Conservation (phyloP, 2,888 invertebrate species). For the Subacronicta megacephala region DNA sequence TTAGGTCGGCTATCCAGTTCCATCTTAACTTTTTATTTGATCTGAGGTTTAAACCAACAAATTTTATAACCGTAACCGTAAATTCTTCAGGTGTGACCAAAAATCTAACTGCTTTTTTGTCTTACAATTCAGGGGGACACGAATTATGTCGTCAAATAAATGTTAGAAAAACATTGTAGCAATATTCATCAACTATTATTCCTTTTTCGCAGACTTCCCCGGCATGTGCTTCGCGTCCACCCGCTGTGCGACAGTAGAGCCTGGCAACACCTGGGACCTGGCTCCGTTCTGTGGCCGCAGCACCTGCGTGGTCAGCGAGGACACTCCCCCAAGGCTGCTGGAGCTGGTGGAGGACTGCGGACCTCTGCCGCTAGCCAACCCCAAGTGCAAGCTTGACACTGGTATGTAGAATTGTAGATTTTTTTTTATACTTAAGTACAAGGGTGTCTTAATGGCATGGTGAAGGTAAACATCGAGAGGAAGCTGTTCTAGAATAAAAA, state of each 20-base stretch:
- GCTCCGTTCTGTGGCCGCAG: slow-evolving; percentile 97
- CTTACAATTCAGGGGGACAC: no score
- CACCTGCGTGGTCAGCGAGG: slow-evolving; percentile 95
- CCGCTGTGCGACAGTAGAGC: slow-evolving; percentile 96
- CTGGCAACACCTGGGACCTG: slow-evolving; percentile 95
- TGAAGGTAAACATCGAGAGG: no score
- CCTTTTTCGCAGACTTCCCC: slow-evolving; percentile 92
- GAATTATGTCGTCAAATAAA: no score
- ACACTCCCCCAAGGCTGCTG: slow-evolving; percentile 93
- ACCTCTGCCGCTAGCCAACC: slow-evolving; percentile 95
- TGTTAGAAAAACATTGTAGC: no score
- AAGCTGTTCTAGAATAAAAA: no score
- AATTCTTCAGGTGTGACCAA: no score
- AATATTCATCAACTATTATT: not conserved
- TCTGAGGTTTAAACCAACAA: no score
- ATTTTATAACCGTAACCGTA: no score
- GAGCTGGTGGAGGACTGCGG: slow-evolving; percentile 97
- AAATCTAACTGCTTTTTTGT: no score
- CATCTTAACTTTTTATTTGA: no score
- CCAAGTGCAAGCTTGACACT: slow-evolving; percentile 95
- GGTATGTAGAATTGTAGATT: slow-evolving; percentile 65
- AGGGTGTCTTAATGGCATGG: not conserved
- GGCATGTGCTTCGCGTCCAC: slow-evolving; percentile 97
- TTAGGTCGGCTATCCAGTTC: no score
- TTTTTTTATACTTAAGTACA: not conserved